Evolutionary conservation across 2,888 invertebrate genomes (phyloP).

Genomic region (Coremacera marginata): DNA sequence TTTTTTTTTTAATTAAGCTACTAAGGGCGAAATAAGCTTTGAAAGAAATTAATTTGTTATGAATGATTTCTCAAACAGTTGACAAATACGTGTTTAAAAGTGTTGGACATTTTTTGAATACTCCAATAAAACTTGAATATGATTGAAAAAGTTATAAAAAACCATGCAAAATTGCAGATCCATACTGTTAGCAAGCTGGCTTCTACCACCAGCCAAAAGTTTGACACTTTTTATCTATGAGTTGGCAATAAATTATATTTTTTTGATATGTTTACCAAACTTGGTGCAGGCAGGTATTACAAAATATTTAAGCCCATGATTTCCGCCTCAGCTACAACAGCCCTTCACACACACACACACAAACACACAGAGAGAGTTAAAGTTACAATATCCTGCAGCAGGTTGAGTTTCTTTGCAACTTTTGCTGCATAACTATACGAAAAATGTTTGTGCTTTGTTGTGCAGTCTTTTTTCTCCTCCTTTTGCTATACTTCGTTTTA

Average conservation of each 20-base stretch:
- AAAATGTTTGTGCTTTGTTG: neutral
- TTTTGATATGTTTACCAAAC: slow-evolving; percentile 27
- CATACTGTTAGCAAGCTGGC: neutral
- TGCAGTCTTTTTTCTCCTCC: neutral
- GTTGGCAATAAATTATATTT: slow-evolving; percentile 29
- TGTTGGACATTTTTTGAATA: too few relatives aligned
- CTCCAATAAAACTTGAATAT: too few relatives aligned
- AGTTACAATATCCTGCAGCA: neutral
- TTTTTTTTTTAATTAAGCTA: too few relatives aligned
- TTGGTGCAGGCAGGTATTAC: slow-evolving; percentile 8
- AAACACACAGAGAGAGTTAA: neutral
- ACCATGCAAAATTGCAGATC: too few relatives aligned
- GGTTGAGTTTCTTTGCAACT: slow-evolving; percentile 1
- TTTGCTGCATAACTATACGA: neutral
- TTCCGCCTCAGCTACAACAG: neutral
- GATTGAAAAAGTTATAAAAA: too few relatives aligned
- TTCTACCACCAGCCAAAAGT: neutral
- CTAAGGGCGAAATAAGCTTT: too few relatives aligned
- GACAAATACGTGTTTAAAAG: too few relatives aligned
- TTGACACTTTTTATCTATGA: slow-evolving; percentile 24
- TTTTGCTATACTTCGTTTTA: neutral
- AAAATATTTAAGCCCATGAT: neutral
- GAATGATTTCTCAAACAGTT: too few relatives aligned
- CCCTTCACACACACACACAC: neutral
- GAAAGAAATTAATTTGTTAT: too few relatives aligned